Conservation (phyloP, 1,140 invertebrate species). For the Bombus breviceps region DNA sequence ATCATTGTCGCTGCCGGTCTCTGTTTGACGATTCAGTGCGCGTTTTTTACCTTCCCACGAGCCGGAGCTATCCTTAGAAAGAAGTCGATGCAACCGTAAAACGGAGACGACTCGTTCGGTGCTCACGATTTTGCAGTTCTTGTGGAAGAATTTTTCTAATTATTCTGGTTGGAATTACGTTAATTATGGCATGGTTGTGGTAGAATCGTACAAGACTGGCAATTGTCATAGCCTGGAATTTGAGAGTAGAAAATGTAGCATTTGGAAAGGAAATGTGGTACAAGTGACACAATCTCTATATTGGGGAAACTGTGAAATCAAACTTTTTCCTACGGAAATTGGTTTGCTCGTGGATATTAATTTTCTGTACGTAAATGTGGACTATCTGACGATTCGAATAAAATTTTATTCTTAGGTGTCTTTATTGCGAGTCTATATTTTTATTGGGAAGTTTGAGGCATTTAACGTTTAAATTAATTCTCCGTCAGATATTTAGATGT, state of each 20-base stretch:
- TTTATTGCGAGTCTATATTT: too few species aligned
- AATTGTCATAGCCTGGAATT: neutral
- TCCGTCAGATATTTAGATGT: too few species aligned
- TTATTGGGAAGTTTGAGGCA: too few species aligned
- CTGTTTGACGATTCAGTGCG: neutral
- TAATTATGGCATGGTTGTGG: neutral
- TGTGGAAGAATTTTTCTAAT: neutral
- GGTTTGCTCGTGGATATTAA: too few species aligned
- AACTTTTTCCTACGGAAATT: neutral
- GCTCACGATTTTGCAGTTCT: neutral
- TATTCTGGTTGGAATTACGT: neutral
- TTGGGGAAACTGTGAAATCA: neutral
- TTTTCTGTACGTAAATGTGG: too few species aligned
- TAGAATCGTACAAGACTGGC: neutral
- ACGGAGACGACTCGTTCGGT: neutral
- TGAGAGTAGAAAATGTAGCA: neutral
- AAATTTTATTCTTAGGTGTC: too few species aligned
- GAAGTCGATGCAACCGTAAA: neutral
- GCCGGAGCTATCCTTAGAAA: neutral
- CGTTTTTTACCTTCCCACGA: slow-evolving; percentile 22
- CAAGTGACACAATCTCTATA: neutral
- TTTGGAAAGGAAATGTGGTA: neutral
- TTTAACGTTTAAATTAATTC: too few species aligned
- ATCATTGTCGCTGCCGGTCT: slow-evolving; percentile 49
- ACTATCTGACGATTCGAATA: too few species aligned